phyloP scores from a whole-genome alignment of 2,113 vertebrate species.

The Bolborhynchus lineola region DNA sequence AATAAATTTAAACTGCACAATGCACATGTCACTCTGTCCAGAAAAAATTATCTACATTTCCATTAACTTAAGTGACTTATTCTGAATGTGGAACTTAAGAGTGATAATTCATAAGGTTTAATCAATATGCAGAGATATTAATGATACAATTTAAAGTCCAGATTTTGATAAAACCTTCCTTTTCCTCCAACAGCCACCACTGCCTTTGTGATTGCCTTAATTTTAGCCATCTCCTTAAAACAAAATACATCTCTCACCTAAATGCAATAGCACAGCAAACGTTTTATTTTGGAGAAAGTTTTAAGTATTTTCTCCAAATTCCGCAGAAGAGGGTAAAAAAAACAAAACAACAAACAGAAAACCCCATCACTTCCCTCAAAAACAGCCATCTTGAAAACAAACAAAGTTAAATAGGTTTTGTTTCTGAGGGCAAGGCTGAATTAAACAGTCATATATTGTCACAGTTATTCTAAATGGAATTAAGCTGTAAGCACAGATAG shows the following conservation, averaged over 20 bases:
- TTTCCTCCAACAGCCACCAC: background rate
- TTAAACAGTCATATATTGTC: background rate
- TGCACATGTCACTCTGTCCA: background rate
- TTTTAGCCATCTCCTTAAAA: background rate
- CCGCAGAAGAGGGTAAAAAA: background rate
- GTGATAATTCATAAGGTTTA: background rate
- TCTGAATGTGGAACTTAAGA: background rate
- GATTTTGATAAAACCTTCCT: background rate
- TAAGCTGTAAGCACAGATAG: conserved; percentile 26
- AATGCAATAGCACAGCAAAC: background rate
- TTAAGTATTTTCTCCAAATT: background rate
- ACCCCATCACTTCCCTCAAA: background rate
- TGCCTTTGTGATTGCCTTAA: background rate
- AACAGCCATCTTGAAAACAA: background rate
- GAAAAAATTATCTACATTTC: background rate
- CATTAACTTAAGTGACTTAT: background rate
- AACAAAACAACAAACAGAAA: background rate
- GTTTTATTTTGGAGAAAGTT: background rate
- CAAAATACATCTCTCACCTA: background rate
- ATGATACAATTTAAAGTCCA: background rate
- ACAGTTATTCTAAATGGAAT: conserved; percentile 25
- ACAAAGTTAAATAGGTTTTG: background rate
- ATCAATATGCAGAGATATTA: background rate
- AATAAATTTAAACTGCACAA: background rate
- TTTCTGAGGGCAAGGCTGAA: background rate